Percentiles rank a stretch among this genome's conserved stretches.
Evolutionary conservation across 1,140 invertebrate genomes (phyloP).

Genomic region (Rhopalosiphum maidis): DNA sequence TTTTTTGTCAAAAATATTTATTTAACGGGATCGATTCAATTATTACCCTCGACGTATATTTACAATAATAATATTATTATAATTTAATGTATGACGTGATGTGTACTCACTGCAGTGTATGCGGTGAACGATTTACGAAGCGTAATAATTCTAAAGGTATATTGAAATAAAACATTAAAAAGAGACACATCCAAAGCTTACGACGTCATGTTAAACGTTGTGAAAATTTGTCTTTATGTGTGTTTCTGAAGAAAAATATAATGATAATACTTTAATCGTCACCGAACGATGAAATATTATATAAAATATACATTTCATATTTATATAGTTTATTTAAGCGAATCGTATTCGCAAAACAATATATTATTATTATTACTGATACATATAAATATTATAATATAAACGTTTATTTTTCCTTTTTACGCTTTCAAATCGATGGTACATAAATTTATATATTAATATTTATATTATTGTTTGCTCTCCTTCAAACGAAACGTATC

Average conservation of each 20-base stretch:
- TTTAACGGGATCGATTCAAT: background rate
- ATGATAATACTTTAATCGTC: background rate
- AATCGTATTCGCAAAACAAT: background rate
- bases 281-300: background rate
- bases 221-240: background rate
- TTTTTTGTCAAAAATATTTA: background rate
- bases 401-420: background rate
- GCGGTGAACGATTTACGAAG: constrained; percentile 43
- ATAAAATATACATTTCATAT: background rate
- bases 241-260: background rate
- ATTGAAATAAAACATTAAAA: background rate
- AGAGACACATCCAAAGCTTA: background rate
- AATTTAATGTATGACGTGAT: constrained; percentile 35
- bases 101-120: constrained; percentile 30
- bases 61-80: constrained; percentile 22
- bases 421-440: background rate
- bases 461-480: background rate
- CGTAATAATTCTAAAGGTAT: constrained; percentile 56
- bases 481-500: background rate
- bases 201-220: background rate
- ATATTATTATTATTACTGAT: background rate
- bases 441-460: constrained; percentile 3
- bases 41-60: background rate
- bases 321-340: background rate
- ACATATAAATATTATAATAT: background rate